Evolutionary conservation across 2,113 vertebrate species (phyloP), one percentile per base, ranked within the genome.

Genomic region (Phyllopteryx taeniolatus): DNA sequence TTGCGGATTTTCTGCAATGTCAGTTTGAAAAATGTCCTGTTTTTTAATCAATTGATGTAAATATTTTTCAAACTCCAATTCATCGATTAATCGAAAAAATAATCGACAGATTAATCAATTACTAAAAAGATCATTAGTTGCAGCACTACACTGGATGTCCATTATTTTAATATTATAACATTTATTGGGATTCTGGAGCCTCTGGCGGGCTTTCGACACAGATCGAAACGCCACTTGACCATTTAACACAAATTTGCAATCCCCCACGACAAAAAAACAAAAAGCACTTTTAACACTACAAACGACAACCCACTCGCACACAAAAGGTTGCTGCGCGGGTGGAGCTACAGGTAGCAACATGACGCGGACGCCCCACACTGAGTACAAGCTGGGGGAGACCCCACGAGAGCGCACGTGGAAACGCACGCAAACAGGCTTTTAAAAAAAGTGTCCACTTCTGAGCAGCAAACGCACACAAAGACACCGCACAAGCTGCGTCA

Each of bases 211-310:
- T 51, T 51, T 54, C 19, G 1, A 54, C 8, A n/a, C 35, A 39
- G 35, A 8, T 3, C 14, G 14, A 49, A 15, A 5, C 47, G 35
- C 35, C 35, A 39, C 35, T 86, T 90, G 87, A 82, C 84, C 80
- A 79, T 68, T 78, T 85, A 39, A 39, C 63, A 35, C 69, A 22
- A 73, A 92, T 93, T 92, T 91, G 87, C 91, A 92, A 92, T 91
- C 92, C 88, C 56, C 78, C 82, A 77, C 79, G 83, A 85, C 88
- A 86, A 89, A 89, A 46, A 46, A 82, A 72, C 71, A 61, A 3
- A 62, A 22, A n/a, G 56, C 6, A 57, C 85, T 89, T 92, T 92
- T 89, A 88, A 89, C 85, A 91, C 88, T 86, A 83, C 83, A 91
- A 89, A 2, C 61, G 70, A 70, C 57, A 64, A 86, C 80, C 82